Percentiles rank a stretch among this genome's conserved stretches.
Conservation (phyloP, 2,113 vertebrate genomes). For the Cyprinus carpio region DNA sequence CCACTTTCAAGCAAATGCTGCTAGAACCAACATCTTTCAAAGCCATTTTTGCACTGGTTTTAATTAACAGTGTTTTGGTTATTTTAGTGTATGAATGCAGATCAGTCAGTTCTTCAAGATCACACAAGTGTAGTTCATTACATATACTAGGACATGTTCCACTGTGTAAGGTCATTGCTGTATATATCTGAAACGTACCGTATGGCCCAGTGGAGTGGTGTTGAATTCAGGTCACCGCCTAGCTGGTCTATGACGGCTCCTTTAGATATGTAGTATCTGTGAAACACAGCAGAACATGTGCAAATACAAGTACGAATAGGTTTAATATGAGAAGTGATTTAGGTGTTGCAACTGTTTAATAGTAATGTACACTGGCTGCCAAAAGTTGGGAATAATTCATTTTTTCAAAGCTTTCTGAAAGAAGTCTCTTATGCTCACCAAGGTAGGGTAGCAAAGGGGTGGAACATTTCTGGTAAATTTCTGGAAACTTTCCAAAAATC, state of each 20-base stretch:
- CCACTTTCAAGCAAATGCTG: background rate
- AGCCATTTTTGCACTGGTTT: background rate
- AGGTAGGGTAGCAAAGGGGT: too few species aligned
- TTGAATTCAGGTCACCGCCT: slow-evolving; percentile 94
- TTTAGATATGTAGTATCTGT: slow-evolving; percentile 93
- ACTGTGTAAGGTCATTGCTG: background rate
- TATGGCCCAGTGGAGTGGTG: slow-evolving; percentile 96
- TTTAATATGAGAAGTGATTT: background rate
- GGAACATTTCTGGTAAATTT: too few species aligned
- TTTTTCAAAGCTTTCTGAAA: background rate
- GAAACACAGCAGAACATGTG: slow-evolving; percentile 12
- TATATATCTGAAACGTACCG: slow-evolving; percentile 74
- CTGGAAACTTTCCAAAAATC: too few species aligned
- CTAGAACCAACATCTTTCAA: background rate
- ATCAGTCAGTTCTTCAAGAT: background rate
- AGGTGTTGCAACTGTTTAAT: background rate
- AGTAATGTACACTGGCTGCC: background rate
- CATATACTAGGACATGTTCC: background rate
- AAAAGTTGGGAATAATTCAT: background rate
- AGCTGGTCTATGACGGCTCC: slow-evolving; percentile 92
- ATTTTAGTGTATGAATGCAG: background rate
- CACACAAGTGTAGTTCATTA: background rate
- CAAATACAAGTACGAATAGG: background rate
- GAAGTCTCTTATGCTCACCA: background rate
- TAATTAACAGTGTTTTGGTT: background rate